These are phyloP conservation scores for Matsumurasca onukii DNA, from an alignment of 1,140 invertebrate genomes.

Conservation along the genomic window DNA sequence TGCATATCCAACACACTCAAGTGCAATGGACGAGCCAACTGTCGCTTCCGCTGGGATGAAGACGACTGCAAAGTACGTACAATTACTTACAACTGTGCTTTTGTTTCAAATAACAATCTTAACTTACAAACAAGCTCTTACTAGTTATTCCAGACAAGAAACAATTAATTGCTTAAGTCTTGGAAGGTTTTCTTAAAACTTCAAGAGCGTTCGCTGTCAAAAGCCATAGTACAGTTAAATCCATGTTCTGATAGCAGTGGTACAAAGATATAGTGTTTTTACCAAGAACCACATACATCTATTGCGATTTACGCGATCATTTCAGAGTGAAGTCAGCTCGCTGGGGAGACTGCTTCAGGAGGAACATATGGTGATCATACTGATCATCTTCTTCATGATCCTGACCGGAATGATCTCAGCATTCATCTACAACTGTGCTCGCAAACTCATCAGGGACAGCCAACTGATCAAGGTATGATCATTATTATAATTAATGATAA, in stretches of 20 bases:
- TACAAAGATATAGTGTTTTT: no score
- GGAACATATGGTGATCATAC: conserved; percentile 82
- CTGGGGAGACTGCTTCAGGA: conserved; percentile 40
- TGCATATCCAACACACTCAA: conserved; percentile 71
- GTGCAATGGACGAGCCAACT: conserved; percentile 76
- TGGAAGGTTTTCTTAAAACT: no score
- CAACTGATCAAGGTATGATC: conserved; percentile 73
- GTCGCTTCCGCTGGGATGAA: conserved; percentile 83
- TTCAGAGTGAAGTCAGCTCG: conserved; percentile 33
- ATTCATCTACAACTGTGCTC: conserved; percentile 80
- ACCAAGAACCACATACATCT: neutral
- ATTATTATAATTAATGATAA: conserved; percentile 58
- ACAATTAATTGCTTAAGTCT: no score
- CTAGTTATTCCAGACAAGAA: no score
- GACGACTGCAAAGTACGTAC: conserved; percentile 49
- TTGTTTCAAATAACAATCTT: no score
- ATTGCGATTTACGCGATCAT: conserved; percentile 27
- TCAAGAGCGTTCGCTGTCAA: no score
- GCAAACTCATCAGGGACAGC: conserved; percentile 81
- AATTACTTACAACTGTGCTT: no score
- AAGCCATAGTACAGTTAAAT: no score
- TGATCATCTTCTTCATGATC: conserved; percentile 85
- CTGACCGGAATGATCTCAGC: conserved; percentile 84
- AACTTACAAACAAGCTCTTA: no score
- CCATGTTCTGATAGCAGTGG: no score